Percentiles rank a stretch among this genome's conserved stretches.
Evolutionary conservation across 2,113 vertebrate genomes (phyloP).

Genomic region (Sminthopsis crassicaudata): DNA sequence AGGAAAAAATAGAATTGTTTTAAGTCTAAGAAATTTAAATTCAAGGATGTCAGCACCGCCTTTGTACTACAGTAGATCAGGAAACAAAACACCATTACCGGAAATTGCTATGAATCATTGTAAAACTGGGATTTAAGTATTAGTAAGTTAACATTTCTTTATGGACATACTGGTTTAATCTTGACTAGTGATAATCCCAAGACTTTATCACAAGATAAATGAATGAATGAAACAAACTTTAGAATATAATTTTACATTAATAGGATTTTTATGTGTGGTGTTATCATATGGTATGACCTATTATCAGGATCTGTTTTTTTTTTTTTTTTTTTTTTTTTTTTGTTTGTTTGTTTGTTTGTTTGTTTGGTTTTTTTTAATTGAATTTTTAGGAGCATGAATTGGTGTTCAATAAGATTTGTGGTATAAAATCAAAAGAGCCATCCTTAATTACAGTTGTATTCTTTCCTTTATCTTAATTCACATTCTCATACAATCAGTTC

Average conservation of each 20-base stretch:
- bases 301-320: slow-evolving; percentile 23
- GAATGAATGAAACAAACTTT: slow-evolving; percentile 27
- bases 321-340: too few relatives aligned
- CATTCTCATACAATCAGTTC: not conserved
- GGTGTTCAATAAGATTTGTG: not conserved
- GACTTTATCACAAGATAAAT: not conserved
- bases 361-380: slow-evolving; percentile 1
- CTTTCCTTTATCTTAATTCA: not conserved
- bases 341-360: too few relatives aligned
- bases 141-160: slow-evolving; percentile 13
- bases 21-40: slow-evolving; percentile 36
- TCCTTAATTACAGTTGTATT: slow-evolving; percentile 52
- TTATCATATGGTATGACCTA: not conserved
- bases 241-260: slow-evolving; percentile 18
- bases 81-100: slow-evolving; percentile 43
- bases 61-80: slow-evolving; percentile 56
- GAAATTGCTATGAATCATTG: slow-evolving; percentile 37
- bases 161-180: not conserved
- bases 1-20: slow-evolving; percentile 50
- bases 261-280: slow-evolving; percentile 18
- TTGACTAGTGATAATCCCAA: not conserved
- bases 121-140: slow-evolving; percentile 7
- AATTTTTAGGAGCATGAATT: not conserved
- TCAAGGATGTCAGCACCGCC: slow-evolving; percentile 21
- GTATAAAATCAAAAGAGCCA: slow-evolving; percentile 1